A percentile compares a stretch with the other conserved stretches of the same genome.
These are phyloP conservation scores for Scomberomorus guttatus DNA, from an alignment of 2,797 vertebrate genomes.

Conservation along the genomic window DNA sequence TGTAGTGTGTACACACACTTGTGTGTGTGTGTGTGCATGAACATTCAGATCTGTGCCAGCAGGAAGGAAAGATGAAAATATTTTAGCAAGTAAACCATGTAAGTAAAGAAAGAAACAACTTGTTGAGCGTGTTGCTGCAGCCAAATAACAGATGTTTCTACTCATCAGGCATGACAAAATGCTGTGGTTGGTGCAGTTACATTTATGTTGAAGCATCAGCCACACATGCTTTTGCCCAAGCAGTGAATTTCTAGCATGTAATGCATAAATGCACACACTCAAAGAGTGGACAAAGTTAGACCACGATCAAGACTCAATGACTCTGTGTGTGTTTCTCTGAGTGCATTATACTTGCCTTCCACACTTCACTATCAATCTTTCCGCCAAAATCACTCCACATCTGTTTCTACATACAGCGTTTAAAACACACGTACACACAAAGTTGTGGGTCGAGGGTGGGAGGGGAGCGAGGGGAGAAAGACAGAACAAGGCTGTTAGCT, in stretches of 20 bases:
- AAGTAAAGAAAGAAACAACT: conserved; percentile 50
- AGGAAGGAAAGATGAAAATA: conserved; percentile 36
- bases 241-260: conserved; percentile 55
- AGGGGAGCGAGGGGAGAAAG: conserved; percentile 63
- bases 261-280: conserved; percentile 50
- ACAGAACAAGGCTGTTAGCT: conserved; percentile 90
- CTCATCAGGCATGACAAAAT: conserved; percentile 45
- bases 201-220: conserved; percentile 72
- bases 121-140: conserved; percentile 57
- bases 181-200: conserved; percentile 48
- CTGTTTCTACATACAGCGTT: conserved; percentile 95
- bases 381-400: conserved; percentile 99
- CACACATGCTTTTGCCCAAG: conserved; percentile 75
- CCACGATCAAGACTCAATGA: conserved; percentile 46
- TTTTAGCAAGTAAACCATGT: conserved; percentile 30
- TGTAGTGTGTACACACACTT: conserved; percentile 15
- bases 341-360: conserved; percentile 88
- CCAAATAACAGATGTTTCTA: conserved; percentile 46
- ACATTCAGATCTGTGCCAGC: conserved; percentile 46
- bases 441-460: conserved; percentile 74
- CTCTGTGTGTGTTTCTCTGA: not conserved
- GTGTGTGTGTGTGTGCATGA: conserved; percentile 38
- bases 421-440: conserved; percentile 76
- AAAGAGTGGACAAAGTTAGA: conserved; percentile 51
- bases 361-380: conserved; percentile 99